Evolutionary conservation across 1,140 invertebrate species (phyloP).

Genomic region (Brachionus sp.): DNA sequence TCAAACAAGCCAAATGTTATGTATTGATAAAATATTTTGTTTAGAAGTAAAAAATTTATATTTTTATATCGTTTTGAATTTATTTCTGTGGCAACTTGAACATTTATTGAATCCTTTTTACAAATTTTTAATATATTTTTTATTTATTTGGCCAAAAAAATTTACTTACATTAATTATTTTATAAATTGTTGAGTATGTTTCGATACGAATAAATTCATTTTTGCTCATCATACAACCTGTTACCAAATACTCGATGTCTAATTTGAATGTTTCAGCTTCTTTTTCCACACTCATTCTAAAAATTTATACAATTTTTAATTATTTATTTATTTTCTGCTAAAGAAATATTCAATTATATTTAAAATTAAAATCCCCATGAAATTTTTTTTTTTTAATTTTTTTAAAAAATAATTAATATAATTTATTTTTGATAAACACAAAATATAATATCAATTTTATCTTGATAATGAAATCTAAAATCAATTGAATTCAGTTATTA

Average conservation of each 20-base stretch:
- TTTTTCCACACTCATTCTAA: constrained; percentile 14
- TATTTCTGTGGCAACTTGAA: constrained; percentile 31
- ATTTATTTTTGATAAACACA: too few relatives aligned
- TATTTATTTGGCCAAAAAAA: too few relatives aligned
- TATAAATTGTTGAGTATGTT: constrained; percentile 15
- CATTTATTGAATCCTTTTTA: constrained; percentile 16
- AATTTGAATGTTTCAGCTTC: neutral
- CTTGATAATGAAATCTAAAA: too few relatives aligned
- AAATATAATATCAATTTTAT: too few relatives aligned
- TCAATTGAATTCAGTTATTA: too few relatives aligned
- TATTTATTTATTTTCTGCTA: too few relatives aligned
- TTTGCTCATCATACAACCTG: constrained; percentile 41
- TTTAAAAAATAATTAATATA: too few relatives aligned
- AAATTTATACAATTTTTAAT: too few relatives aligned
- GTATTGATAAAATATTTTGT: constrained; percentile 33
- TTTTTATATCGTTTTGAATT: constrained; percentile 33
- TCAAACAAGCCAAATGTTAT: constrained; percentile 36
- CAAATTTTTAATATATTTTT: too few relatives aligned
- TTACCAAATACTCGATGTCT: constrained; percentile 36
- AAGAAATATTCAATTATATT: too few relatives aligned
- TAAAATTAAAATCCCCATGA: too few relatives aligned
- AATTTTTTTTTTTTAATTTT: too few relatives aligned
- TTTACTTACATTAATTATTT: neutral
- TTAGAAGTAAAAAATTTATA: constrained; percentile 28
- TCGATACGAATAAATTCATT: neutral